These are phyloP conservation scores for Porites cylindrica DNA, from an alignment of 92 coral and sea anemone genomes.

Conservation along the genomic window DNA sequence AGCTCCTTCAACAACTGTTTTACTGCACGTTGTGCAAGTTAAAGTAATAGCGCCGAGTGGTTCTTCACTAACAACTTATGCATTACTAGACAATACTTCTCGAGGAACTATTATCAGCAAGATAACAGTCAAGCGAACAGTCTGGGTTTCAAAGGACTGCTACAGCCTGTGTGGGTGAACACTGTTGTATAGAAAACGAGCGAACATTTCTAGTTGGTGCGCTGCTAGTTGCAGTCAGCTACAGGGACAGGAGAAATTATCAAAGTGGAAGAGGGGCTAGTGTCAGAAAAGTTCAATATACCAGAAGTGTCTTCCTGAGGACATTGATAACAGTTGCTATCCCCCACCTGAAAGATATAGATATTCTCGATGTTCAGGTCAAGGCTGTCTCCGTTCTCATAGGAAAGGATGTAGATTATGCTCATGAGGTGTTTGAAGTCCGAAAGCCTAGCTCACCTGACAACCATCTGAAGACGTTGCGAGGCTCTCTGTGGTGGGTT, in stretches of 20 bases:
- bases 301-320: slow-evolving; percentile 44
- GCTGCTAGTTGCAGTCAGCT: slow-evolving; percentile 49
- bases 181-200: slow-evolving; percentile 48
- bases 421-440: no score
- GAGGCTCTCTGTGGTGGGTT: no score
- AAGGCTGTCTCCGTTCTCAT: no score
- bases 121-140: slow-evolving; percentile 23
- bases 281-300: slow-evolving; percentile 56
- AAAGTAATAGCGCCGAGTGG: slow-evolving; percentile 58
- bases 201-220: slow-evolving; percentile 55
- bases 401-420: no score
- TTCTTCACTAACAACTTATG: no score
- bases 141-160: slow-evolving; percentile 47
- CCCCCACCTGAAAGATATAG: slow-evolving; percentile 36
- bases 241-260: slow-evolving; percentile 51
- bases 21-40: slow-evolving; percentile 36
- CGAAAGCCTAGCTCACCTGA: no score
- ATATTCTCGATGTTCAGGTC: no score
- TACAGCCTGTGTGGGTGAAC: slow-evolving; percentile 41
- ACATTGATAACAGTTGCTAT: slow-evolving; percentile 41
- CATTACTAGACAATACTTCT: no score
- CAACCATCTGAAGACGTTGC: no score
- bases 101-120: slow-evolving; percentile 43
- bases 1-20: slow-evolving; percentile 3
- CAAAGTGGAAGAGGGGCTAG: slow-evolving; percentile 55